phyloP scores from a whole-genome alignment of 2,888 invertebrate genomes.

The Coleophora deauratella region DNA sequence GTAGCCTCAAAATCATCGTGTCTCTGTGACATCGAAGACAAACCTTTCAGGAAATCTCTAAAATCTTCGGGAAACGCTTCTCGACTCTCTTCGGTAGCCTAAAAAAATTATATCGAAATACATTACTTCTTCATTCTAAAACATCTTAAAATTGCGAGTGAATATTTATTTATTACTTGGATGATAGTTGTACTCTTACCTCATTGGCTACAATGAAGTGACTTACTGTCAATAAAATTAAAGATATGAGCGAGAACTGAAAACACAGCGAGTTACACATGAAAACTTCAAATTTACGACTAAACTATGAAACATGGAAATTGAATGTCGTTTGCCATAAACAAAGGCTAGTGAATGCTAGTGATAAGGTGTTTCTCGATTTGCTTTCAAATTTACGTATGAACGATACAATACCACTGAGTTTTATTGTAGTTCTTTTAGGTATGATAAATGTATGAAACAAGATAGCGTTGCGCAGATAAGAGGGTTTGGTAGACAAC shows the following conservation, averaged over 20 bases:
- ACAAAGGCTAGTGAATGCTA: conserved; percentile 9
- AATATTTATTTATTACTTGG: too few relatives aligned
- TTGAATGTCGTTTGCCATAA: conserved; percentile 15
- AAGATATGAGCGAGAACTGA: conserved; percentile 18
- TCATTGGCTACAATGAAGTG: too few relatives aligned
- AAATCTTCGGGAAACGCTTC: conserved; percentile 27
- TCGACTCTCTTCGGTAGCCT: too few relatives aligned
- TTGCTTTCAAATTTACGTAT: conserved; percentile 11
- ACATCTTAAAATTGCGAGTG: too few relatives aligned
- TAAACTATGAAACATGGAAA: conserved; percentile 11
- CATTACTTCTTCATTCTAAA: too few relatives aligned
- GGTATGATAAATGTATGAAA: not conserved
- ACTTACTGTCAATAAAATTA: conserved; percentile 6
- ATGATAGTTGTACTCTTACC: too few relatives aligned
- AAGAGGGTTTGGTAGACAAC: conserved; percentile 3
- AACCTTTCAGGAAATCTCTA: conserved; percentile 28
- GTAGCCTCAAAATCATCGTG: too few relatives aligned
- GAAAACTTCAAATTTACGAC: conserved; percentile 19
- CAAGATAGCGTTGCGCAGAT: too few relatives aligned
- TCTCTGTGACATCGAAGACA: too few relatives aligned
- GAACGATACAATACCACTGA: conserved; percentile 5
- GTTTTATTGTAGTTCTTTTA: conserved; percentile 1
- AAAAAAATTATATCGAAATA: too few relatives aligned
- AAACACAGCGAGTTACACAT: conserved; percentile 26
- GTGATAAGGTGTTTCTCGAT: conserved; percentile 17